Percentiles rank a stretch among this genome's conserved stretches.
These are phyloP conservation scores for Oreocharis arfaki DNA, from an alignment of 2,113 vertebrate genomes.

Conservation along the genomic window DNA sequence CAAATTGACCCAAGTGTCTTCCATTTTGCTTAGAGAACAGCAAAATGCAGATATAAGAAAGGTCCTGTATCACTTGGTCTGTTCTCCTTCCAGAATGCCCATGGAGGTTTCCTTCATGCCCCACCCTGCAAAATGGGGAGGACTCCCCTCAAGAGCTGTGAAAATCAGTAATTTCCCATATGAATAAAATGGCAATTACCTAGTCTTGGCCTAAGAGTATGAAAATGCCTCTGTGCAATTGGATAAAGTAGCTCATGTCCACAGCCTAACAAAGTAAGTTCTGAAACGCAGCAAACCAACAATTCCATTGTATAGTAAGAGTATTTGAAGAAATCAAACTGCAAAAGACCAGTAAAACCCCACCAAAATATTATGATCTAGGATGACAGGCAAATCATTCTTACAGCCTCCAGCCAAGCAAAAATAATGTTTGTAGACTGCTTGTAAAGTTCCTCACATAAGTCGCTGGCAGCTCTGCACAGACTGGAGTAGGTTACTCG, in stretches of 20 bases:
- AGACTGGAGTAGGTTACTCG: rapidly evolving
- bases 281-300: background rate
- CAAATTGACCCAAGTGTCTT: background rate
- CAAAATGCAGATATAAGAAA: background rate
- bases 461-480: background rate
- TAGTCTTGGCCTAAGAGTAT: background rate
- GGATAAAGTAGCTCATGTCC: background rate
- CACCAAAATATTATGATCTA: background rate
- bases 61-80: background rate
- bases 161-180: background rate
- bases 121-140: background rate
- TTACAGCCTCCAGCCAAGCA: background rate
- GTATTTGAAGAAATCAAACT: background rate
- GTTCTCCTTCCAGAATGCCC: background rate
- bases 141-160: rapidly evolving
- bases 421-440: background rate
- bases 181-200: background rate
- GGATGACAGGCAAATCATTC: background rate
- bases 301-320: background rate
- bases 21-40: background rate
- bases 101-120: background rate
- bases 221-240: background rate
- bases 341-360: background rate
- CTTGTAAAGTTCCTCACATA: background rate
- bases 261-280: background rate